Percentiles rank a stretch among this genome's conserved stretches.
These are phyloP conservation scores for Sebastes hubbsi DNA, from an alignment of 2,797 vertebrate species.

Conservation along the genomic window DNA sequence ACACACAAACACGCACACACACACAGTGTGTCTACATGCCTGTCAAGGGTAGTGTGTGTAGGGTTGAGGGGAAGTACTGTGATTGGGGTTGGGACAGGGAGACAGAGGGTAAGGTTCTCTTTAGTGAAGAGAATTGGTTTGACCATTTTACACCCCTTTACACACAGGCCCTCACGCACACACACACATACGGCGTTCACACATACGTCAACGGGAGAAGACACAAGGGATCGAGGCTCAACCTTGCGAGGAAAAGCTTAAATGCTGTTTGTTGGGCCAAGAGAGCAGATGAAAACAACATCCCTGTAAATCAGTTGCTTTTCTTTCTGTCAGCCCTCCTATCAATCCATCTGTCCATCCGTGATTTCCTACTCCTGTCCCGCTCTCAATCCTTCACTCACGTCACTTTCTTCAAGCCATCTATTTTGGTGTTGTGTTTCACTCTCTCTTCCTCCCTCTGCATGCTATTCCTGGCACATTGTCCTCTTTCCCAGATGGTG, in stretches of 20 bases:
- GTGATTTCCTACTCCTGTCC: conserved; percentile 21
- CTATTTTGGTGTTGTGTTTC: conserved; percentile 14
- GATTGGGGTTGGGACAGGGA: conserved; percentile 59
- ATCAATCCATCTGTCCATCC: conserved; percentile 36
- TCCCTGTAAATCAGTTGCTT: conserved; percentile 55
- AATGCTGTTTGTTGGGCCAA: conserved; percentile 55
- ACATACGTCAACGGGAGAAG: conserved; percentile 29
- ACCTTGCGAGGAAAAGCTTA: conserved; percentile 60
- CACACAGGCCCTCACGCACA: background rate
- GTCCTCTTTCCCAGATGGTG: conserved; percentile 66
- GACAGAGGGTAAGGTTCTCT: conserved; percentile 55
- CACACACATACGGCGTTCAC: conserved; percentile 11
- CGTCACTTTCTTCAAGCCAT: conserved; percentile 33
- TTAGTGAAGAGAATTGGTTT: conserved; percentile 67
- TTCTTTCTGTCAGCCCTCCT: conserved; percentile 44
- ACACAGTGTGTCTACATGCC: background rate
- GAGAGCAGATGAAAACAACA: conserved; percentile 61
- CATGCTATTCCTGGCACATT: conserved; percentile 49
- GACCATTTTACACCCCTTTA: conserved; percentile 38
- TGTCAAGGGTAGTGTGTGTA: background rate
- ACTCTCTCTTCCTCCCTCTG: background rate
- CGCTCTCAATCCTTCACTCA: conserved; percentile 22
- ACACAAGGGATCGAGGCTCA: conserved; percentile 48
- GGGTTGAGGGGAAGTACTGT: conserved; percentile 36
- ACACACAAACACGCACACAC: no score